A percentile compares a stretch with the other conserved stretches of the same genome.
Evolutionary conservation across 2,888 invertebrate genomes (phyloP).

Genomic region (Brenthis ino): DNA sequence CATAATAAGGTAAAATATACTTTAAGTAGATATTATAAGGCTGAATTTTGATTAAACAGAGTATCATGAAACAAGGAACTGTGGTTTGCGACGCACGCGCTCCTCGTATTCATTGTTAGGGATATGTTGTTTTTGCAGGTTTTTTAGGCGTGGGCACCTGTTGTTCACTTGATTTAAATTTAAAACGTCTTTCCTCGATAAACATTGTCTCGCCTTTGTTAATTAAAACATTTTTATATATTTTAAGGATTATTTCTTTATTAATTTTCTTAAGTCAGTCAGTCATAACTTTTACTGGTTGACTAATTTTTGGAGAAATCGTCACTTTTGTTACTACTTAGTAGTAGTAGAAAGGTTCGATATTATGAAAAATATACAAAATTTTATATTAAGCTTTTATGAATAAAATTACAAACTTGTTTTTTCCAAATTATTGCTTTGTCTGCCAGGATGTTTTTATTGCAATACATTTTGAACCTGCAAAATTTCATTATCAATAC

Average conservation of each 20-base stretch:
- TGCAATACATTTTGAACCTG: no score
- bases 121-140: slow-evolving; percentile 41
- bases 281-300: no score
- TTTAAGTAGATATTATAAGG: slow-evolving; percentile 13
- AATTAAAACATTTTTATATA: slow-evolving; percentile 15
- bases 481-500: no score
- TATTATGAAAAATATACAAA: no score
- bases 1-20: slow-evolving; percentile 12
- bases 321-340: no score
- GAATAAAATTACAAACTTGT: no score
- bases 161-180: slow-evolving; percentile 32
- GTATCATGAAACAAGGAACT: slow-evolving; percentile 51
- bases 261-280: background rate
- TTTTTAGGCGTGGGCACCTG: slow-evolving; percentile 34
- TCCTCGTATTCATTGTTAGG: slow-evolving; percentile 51
- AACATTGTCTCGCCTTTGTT: slow-evolving; percentile 17
- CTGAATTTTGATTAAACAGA: slow-evolving; percentile 25
- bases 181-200: slow-evolving; percentile 34
- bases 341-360: no score
- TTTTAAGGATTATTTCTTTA: background rate
- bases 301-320: no score
- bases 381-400: no score
- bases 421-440: no score
- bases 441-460: no score
- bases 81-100: slow-evolving; percentile 65